Conservation (phyloP, 2,113 vertebrate genomes). For the Genyomyrus donnyi region DNA sequence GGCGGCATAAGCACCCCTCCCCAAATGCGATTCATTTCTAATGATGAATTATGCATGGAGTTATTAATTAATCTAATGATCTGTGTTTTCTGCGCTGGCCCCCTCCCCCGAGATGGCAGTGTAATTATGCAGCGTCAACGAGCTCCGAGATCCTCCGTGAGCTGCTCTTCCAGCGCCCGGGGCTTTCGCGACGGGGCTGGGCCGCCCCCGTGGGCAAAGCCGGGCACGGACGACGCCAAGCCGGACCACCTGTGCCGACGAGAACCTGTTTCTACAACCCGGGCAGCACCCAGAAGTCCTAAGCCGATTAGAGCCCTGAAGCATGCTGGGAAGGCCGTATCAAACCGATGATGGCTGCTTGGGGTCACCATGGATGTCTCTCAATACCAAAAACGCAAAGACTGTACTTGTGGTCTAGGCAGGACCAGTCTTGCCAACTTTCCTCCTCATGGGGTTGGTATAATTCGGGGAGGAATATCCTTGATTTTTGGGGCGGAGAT, state of each 20-base stretch:
- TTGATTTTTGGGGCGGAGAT: neutral
- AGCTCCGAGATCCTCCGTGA: slow-evolving; percentile 53
- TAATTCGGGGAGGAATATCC: neutral
- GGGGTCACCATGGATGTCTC: neutral
- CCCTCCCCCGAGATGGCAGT: slow-evolving; percentile 54
- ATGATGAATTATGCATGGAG: slow-evolving; percentile 74
- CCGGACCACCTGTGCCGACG: neutral
- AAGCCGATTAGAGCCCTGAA: neutral
- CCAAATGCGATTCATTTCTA: slow-evolving; percentile 73
- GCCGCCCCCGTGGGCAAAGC: neutral
- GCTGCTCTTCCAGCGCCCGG: slow-evolving; percentile 41
- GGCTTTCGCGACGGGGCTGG: slow-evolving; percentile 27
- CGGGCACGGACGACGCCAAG: neutral
- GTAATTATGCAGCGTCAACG: slow-evolving; percentile 66
- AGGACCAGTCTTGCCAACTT: neutral
- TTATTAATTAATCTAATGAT: slow-evolving; percentile 76
- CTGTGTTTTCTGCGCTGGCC: slow-evolving; percentile 48
- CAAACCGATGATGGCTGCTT: neutral
- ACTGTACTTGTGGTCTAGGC: neutral
- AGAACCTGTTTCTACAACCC: neutral
- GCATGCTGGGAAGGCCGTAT: neutral
- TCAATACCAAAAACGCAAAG: neutral
- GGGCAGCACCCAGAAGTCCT: neutral
- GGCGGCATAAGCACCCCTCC: slow-evolving; percentile 54
- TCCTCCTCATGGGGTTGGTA: neutral